phyloP scores from a whole-genome alignment of 2,888 invertebrate species.

The Drosophila tanythrix region DNA sequence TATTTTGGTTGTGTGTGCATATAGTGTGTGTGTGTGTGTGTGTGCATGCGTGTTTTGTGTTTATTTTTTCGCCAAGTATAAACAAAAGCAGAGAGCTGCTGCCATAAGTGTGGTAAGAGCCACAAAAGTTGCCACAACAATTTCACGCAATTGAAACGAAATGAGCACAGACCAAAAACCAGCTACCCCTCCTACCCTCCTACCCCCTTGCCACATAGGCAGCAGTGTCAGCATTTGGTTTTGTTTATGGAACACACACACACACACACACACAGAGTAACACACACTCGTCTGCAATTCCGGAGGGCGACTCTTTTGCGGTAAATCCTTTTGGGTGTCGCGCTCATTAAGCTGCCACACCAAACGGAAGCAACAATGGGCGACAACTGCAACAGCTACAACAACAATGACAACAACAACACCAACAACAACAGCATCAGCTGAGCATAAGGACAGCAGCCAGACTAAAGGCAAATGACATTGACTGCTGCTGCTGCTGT shows the following conservation, averaged over 20 bases:
- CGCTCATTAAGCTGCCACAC: slow-evolving; percentile 75
- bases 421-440: slow-evolving; percentile 43
- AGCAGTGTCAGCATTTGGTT: slow-evolving; percentile 61
- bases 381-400: slow-evolving; percentile 60
- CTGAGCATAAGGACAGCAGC: slow-evolving; percentile 29
- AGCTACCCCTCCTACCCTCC: not conserved
- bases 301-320: slow-evolving; percentile 36
- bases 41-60: slow-evolving; percentile 41
- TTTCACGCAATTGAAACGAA: slow-evolving; percentile 78
- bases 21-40: slow-evolving; percentile 2
- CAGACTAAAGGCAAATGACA: slow-evolving; percentile 61
- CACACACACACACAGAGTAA: slow-evolving; percentile 9
- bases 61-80: slow-evolving; percentile 70
- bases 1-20: slow-evolving; percentile 40
- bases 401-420: slow-evolving; percentile 20
- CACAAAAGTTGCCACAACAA: slow-evolving; percentile 69
- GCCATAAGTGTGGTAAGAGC: slow-evolving; percentile 58
- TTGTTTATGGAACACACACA: slow-evolving; percentile 47
- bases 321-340: slow-evolving; percentile 71
- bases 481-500: slow-evolving; percentile 60
- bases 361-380: slow-evolving; percentile 72
- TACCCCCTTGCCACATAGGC: not conserved
- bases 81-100: slow-evolving; percentile 53
- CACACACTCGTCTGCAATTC: slow-evolving; percentile 30
- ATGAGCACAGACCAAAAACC: slow-evolving; percentile 58